Evolutionary conservation across 2,113 vertebrate species (phyloP), one percentile per base, ranked within the genome.

Genomic region (Callaeas wilsoni): DNA sequence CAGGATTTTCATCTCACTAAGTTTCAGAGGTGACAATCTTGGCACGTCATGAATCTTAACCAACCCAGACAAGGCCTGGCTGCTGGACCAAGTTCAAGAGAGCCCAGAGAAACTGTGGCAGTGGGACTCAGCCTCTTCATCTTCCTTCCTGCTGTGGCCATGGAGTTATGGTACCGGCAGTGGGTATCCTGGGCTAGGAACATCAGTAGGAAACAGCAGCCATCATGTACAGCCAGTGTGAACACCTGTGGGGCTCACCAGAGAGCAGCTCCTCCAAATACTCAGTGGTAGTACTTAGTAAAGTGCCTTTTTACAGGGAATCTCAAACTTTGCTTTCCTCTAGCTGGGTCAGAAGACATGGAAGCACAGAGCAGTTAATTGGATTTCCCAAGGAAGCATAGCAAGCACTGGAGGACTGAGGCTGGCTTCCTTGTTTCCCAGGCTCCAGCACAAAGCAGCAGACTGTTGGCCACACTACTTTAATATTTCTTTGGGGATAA

Each of bases 311-410:
- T 74, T 82, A 33, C 30, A 60, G 55, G 39, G 37, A 18, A 60
- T 79, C 65, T 87, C 65, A 69, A 53, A 79, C 25, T 44, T 57
- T 3, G 8, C 73, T 93, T 90, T 92, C 86, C 84, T 73, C 87
- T 74, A 63, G 71, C 71, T 91, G 68, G 30, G 55, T 80, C 94
- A 90, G 84, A 83, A 91, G 79, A 80, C 65, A 35, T 27, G 4
- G 87, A 85, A 79, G 81, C 46, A 7, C n/a, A 70, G 78, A 93
- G 84, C 65, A 82, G 47, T 78, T 94, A 92, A 92, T 78, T 94
- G 65, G 67, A 80, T 96, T 94, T 96, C 87, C 78, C 46, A 74
- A 42, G 93, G 67, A 79, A 65, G 75, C 75, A 49, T 25, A 79
- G 87, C 53, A 62, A 94, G 84, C 42, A 33, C 53, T 1, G 0